Conservation (phyloP, 2,797 vertebrate genomes). For the Gobio occitaniae region DNA sequence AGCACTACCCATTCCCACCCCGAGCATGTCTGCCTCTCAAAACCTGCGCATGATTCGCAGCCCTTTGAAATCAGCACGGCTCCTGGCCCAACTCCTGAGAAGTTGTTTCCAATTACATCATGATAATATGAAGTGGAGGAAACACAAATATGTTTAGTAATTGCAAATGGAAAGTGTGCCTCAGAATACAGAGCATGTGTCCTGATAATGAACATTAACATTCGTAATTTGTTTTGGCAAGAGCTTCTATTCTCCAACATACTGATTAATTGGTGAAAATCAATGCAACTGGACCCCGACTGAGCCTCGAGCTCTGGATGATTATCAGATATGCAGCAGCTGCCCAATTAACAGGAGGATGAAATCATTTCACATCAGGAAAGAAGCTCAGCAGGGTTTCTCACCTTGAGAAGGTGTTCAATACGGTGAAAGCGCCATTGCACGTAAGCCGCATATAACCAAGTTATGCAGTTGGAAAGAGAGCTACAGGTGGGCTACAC, state of each 20-base stretch:
- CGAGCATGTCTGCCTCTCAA: constrained; percentile 33
- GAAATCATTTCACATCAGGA: constrained; percentile 28
- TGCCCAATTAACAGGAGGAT: constrained; percentile 43
- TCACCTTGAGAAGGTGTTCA: constrained; percentile 41
- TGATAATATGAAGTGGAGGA: constrained; percentile 20
- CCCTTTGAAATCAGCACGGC: constrained; percentile 53
- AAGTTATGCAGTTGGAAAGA: background rate
- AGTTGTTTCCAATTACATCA: constrained; percentile 51
- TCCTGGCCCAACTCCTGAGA: constrained; percentile 46
- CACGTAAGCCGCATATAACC: background rate
- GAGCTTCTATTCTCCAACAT: constrained; percentile 50
- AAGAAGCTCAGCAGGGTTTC: constrained; percentile 9
- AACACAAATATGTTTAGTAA: constrained; percentile 50
- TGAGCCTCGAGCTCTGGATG: constrained; percentile 44
- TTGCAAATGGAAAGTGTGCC: constrained; percentile 53
- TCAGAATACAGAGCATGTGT: constrained; percentile 27
- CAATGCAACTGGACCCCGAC: constrained; percentile 45
- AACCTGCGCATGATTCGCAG: constrained; percentile 20
- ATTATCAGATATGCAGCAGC: constrained; percentile 57
- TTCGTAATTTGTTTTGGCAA: constrained; percentile 48
- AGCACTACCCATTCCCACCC: constrained; percentile 38
- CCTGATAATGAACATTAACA: constrained; percentile 41
- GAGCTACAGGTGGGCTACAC: background rate
- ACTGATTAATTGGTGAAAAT: constrained; percentile 59
- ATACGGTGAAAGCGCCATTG: background rate